These are phyloP conservation scores for Corythornis cristatus DNA, from an alignment of 2,113 vertebrate genomes.

Conservation along the genomic window DNA sequence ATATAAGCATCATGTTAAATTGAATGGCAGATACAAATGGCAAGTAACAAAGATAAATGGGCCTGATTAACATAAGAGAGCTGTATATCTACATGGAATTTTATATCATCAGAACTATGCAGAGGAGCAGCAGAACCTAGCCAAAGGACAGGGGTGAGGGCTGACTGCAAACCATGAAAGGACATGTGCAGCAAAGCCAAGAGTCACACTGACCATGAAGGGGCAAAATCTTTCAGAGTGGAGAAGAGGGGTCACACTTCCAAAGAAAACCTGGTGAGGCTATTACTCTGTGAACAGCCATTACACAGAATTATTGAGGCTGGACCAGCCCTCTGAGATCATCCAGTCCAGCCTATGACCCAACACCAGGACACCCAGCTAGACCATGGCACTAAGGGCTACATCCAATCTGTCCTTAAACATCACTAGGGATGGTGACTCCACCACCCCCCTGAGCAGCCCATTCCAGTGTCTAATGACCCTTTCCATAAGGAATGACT, in stretches of 20 bases:
- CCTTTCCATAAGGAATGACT: no score
- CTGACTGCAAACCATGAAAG: background rate
- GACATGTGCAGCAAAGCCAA: background rate
- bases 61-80: background rate
- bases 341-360: no score
- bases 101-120: background rate
- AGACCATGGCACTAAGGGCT: no score
- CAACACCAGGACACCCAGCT: no score
- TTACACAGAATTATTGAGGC: background rate
- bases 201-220: background rate
- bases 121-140: background rate
- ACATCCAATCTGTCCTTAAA: no score
- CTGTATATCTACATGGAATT: background rate
- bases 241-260: background rate
- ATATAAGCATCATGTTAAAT: background rate
- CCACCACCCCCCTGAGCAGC: no score
- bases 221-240: background rate
- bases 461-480: no score
- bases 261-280: background rate
- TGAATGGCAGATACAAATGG: background rate
- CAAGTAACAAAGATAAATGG: background rate
- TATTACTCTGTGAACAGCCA: background rate
- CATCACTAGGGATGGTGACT: no score
- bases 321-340: no score
- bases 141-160: background rate